phyloP scores from a whole-genome alignment of 2,797 vertebrate genomes.

The Chromobotia macracanthus region DNA sequence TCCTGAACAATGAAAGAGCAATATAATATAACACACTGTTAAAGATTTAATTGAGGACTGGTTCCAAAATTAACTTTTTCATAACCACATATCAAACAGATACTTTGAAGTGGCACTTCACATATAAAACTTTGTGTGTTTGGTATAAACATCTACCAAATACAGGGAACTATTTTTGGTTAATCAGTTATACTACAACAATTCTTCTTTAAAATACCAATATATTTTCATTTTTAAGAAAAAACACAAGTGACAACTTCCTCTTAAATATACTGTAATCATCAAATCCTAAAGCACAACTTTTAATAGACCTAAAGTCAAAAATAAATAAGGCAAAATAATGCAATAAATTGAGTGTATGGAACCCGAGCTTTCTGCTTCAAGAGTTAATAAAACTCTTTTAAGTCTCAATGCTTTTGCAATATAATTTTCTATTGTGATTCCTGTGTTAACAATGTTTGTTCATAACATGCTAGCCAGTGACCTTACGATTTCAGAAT shows the following conservation, averaged over 20 bases:
- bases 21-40: too few species aligned
- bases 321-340: conserved; percentile 35
- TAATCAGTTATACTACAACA: conserved; percentile 52
- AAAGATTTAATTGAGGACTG: too few species aligned
- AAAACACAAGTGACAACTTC: neutral
- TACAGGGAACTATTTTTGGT: conserved; percentile 58
- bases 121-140: conserved; percentile 76
- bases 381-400: conserved; percentile 5
- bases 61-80: conserved; percentile 32
- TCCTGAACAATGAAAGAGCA: too few species aligned
- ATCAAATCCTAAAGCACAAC: conserved; percentile 42
- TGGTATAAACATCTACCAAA: conserved; percentile 68
- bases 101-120: conserved; percentile 41
- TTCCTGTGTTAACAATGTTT: neutral
- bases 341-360: conserved; percentile 22
- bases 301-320: conserved; percentile 17
- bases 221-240: neutral
- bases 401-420: conserved; percentile 22
- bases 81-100: conserved; percentile 59
- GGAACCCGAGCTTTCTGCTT: neutral
- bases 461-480: neutral
- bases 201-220: conserved; percentile 42
- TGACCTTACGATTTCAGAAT: conserved; percentile 18
- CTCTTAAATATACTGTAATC: conserved; percentile 14
- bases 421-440: neutral